Percentiles rank a stretch among this genome's conserved stretches.
Evolutionary conservation across 92 coral and sea anemone species (phyloP).

Genomic region (Porites divaricata): DNA sequence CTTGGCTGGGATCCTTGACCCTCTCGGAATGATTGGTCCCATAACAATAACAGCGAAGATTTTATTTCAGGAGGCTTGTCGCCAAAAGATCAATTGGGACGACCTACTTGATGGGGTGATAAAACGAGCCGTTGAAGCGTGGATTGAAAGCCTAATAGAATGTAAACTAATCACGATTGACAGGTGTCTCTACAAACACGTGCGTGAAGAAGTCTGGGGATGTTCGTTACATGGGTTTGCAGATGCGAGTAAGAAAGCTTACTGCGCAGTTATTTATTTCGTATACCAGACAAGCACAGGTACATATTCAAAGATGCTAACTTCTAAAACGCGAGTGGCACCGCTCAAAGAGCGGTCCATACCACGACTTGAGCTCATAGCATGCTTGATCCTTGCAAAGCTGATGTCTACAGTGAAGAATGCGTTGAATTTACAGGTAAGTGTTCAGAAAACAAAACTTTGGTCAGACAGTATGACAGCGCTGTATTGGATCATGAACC

Average conservation of each 20-base stretch:
- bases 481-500: conserved; percentile 31
- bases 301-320: conserved; percentile 7
- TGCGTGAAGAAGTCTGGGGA: conserved; percentile 3
- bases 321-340: conserved; percentile 20
- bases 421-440: conserved; percentile 14
- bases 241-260: neutral
- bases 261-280: neutral
- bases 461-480: conserved; percentile 47
- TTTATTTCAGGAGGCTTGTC: conserved; percentile 46
- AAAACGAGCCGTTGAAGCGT: conserved; percentile 1
- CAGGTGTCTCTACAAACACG: conserved; percentile 12
- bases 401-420: conserved; percentile 19
- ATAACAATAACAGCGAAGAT: conserved; percentile 40
- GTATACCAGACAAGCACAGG: conserved; percentile 7
- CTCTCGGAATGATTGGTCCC: conserved; percentile 41
- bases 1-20: conserved; percentile 48
- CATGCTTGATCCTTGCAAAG: neutral
- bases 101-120: conserved; percentile 10
- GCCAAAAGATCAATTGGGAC: conserved; percentile 45
- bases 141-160: conserved; percentile 21
- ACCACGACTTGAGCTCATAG: conserved; percentile 11
- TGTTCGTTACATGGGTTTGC: neutral
- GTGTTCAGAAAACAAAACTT: neutral
- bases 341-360: conserved; percentile 7
- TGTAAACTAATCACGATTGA: neutral